Percentiles rank a stretch among this genome's conserved stretches.
phyloP scores from a whole-genome alignment of 2,113 vertebrate species.

The Calidris pygmaea region DNA sequence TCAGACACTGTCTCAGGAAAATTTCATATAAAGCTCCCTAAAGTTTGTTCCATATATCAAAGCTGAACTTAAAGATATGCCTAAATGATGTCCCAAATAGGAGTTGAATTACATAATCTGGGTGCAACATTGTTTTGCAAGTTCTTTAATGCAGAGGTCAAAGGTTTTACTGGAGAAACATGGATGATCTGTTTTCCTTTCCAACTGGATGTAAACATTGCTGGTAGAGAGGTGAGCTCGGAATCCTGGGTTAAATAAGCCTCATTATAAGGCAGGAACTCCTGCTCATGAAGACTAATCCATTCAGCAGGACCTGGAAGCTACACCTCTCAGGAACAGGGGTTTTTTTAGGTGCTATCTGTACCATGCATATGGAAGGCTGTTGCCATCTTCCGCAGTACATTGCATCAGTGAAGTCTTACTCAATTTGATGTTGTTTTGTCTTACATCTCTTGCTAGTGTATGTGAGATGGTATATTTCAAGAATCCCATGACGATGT shows the following conservation, averaged over 20 bases:
- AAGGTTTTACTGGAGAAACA: not conserved
- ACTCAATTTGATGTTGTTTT: not conserved
- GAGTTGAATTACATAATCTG: not conserved
- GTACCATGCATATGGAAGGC: not conserved
- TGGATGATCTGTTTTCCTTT: not conserved
- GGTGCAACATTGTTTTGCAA: not conserved
- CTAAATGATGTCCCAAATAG: not conserved
- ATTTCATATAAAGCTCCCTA: not conserved
- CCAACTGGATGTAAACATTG: not conserved
- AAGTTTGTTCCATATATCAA: not conserved
- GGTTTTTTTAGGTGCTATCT: not conserved
- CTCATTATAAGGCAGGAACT: not conserved
- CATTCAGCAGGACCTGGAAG: not conserved
- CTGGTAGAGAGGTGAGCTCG: not conserved
- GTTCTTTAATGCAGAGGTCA: not conserved
- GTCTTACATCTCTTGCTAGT: not conserved
- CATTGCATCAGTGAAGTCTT: not conserved
- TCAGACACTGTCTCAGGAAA: not conserved
- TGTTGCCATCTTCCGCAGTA: not conserved
- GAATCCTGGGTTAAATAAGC: not conserved
- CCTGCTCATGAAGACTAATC: not conserved
- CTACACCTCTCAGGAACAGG: not conserved
- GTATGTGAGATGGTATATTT: not conserved
- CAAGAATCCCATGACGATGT: not conserved
- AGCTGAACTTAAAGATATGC: not conserved